Conservation (phyloP, 2,888 invertebrate species). For the Pachydiplax longipennis region DNA sequence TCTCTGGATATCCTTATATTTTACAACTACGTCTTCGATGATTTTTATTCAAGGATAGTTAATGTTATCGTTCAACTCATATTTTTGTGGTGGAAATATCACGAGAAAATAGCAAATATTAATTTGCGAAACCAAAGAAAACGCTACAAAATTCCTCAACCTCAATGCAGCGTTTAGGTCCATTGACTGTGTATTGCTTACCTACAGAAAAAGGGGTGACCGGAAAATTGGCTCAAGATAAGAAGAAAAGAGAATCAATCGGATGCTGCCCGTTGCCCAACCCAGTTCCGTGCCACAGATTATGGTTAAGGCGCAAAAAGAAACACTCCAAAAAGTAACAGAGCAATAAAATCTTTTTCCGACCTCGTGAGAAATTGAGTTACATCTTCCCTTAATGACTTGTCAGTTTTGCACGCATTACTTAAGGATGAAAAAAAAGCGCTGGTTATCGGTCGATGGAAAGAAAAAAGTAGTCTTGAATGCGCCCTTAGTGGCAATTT, state of each 20-base stretch:
- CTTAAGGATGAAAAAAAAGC: background rate
- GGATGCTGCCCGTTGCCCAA: background rate
- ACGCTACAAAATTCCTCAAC: too few relatives aligned
- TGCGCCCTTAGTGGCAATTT: constrained; percentile 1
- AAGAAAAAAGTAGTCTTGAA: background rate
- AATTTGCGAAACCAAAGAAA: too few relatives aligned
- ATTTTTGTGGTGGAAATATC: too few relatives aligned
- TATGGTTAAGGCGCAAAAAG: too few relatives aligned
- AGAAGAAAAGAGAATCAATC: background rate
- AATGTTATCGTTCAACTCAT: too few relatives aligned
- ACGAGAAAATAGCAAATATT: too few relatives aligned
- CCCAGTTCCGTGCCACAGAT: background rate
- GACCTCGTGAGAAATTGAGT: constrained; percentile 21
- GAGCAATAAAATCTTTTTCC: background rate
- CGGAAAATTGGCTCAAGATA: background rate
- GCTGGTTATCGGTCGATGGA: background rate
- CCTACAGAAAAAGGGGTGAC: too few relatives aligned
- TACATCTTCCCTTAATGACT: constrained; percentile 24
- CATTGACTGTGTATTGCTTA: too few relatives aligned
- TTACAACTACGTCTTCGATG: too few relatives aligned
- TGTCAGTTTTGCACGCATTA: constrained; percentile 32
- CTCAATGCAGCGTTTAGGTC: too few relatives aligned
- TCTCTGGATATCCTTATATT: too few relatives aligned
- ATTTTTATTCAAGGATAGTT: too few relatives aligned
- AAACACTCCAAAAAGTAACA: background rate